Base-by-base conservation (phyloP, 2,888 invertebrate species). In the Tinea pellionella region DNA sequence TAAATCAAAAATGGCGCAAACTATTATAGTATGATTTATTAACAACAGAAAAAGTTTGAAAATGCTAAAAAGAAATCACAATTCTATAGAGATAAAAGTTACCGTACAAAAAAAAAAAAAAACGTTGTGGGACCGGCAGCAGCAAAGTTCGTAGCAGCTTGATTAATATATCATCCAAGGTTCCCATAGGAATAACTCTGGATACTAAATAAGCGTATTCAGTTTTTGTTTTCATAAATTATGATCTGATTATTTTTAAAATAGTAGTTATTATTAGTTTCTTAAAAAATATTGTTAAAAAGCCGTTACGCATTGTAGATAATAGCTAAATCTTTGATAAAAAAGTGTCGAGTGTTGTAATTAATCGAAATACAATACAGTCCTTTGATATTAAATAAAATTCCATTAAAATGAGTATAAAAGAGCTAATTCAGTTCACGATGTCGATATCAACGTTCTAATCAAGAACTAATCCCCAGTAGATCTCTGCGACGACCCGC, bases 381-480 rank as follows among this genome's bases (percentile, higher is more conserved):
- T 24, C 24, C 24, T 24, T n/a, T 6, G 6, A 24, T 24, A 2
- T 3, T 6, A 24, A 24, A 24, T 24, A 24, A 24, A 24, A 6
- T 24, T 24, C 24, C 6, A 24, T 24, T 24, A 24, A n/a, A 47
- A 47, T 47, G 8, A 1, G 15, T 47, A 47, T 47, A 47, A 47
- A 47, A 47, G 3, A 13, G 41, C 41, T n/a, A 41, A n/a, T 37
- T 37, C 9, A 37, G 47, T 16, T 16, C 47, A 15, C 47, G 13
- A n/a, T 15, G 15, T 7, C 13, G 47, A 16, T 47, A 16, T 16
- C 15, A 15, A 8, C n/a, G 16, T 4, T 47, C 47, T 47, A 47
- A 47, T 47, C 47, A 47, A 47, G 47, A 9, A 47, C 47, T 47
- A 47, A 47, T 47, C 47, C 47, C 47, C 47, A 9, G 47, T 16